Evolutionary conservation across 2,888 invertebrate genomes (phyloP), one percentile per base, ranked within the genome.

Genomic region (Alsophila aescularia): DNA sequence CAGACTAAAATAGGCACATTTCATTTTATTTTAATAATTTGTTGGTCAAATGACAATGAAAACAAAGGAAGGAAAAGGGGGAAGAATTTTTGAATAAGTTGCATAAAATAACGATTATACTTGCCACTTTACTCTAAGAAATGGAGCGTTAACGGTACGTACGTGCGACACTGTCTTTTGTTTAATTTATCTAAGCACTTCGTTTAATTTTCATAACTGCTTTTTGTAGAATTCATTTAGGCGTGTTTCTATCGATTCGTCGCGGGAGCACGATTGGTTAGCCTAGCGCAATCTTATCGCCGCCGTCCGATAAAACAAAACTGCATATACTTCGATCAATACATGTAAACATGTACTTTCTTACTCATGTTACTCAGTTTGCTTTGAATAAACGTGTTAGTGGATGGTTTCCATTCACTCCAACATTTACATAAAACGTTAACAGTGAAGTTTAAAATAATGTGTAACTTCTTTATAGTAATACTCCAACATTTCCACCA

Each of bases 241-340:
- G 40, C 44, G 53, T 40, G 54, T 66, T 77, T 77, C 61, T 66
- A 69, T 75, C 61, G 72, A 75, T 77, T 76, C 49, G 66, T 60
- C 69, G 66, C 70, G 64, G 69, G 59, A 64, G 60, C 68, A 69
- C 68, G 73, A 84, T 83, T 85, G 82, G 82, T 70, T 72, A 70
- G 71, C 62, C 73, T 77, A 85, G 70, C 63, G 74, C 78, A 85
- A 89, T 88, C 90, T 89, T 87, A 90, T 89, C 89, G 83, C 67
- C 87, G 81, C 67, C 52, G 52, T 60, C 67, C 75, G 87, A 88
- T 88, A 87, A 85, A 82, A 76, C 75, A 73, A 77, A 81, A 80
- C 77, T 75, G 69, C 67, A 64, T 66, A 75, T 73, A 74, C 73
- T 60, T 60, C 75, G 74, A 84, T 87, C 85, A 72, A 86, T 86